Base-by-base conservation (phyloP, 2,113 vertebrate species). In the Climacteris rufus region DNA sequence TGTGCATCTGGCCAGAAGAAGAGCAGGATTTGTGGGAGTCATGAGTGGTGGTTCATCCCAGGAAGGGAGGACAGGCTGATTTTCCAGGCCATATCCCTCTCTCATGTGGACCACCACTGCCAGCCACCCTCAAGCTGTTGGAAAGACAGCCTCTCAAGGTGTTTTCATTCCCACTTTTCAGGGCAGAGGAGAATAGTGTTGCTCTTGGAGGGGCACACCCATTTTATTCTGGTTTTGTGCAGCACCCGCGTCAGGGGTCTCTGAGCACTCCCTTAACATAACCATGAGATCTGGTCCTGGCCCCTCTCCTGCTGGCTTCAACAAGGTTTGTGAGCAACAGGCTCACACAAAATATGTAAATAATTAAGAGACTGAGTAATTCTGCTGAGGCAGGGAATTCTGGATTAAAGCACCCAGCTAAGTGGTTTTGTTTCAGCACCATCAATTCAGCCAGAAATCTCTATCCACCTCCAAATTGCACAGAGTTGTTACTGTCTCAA, bases 101-200 rank as follows among this genome's bases (percentile, higher is more conserved):
- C 44, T 82, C 53, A 9, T 0, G 4, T 0, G 75, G 33, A 44
- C 25, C 44, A 39, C 10, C n/a, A 23, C 8, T 13, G 9, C 44
- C 81, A 87, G 72, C 10, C 52, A 81, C 37, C n/a, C 44, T 59
- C 27, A 13, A 3, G 28, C 4, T 60, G 31, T 6, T 6, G 2
- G 31, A 22, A 35, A 60, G 74, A 23, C 42, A 39, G 30, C 20
- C 47, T 24, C 50, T 18, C 0, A 0, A 8, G 7, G 8, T 7
- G 15, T 24, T 66, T 60, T 20, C 44, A 65, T 19, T 50, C 50
- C n/a, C 5, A 1, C 27, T 83, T 70, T 72, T 49, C 37, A 40
- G 81, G 47, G 71, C 22, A 21, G 35, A 85, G n/a, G 31, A 45
- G 15, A 69, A 69, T 0, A n/a, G 33, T 5, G 20, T 4, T 3